phyloP scores from a whole-genome alignment of 2,113 vertebrate species.

The Nycticebus coucang region DNA sequence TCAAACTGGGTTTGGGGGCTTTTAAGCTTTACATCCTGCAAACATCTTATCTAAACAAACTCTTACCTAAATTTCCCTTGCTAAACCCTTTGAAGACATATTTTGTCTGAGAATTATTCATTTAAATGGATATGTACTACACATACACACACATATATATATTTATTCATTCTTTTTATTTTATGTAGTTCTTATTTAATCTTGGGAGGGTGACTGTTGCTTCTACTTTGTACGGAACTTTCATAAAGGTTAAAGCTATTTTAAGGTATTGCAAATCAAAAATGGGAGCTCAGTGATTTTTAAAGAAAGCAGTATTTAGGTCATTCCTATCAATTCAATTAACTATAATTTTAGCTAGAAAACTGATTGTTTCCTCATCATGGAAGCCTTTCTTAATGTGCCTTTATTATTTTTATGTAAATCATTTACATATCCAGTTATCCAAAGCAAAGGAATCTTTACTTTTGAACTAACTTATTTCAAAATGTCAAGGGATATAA shows the following conservation, averaged over 20 bases:
- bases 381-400: background rate
- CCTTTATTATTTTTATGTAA: background rate
- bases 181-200: background rate
- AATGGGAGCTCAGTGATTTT: background rate
- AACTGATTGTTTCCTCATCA: background rate
- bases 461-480: background rate
- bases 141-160: background rate
- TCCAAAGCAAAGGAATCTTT: background rate
- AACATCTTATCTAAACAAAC: background rate
- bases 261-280: background rate
- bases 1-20: background rate
- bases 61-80: background rate
- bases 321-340: background rate
- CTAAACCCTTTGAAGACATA: background rate
- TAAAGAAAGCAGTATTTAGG: background rate
- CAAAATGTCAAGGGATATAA: too few species aligned
- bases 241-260: conserved; percentile 1
- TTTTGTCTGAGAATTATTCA: background rate
- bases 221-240: background rate
- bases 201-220: background rate
- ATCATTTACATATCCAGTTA: background rate
- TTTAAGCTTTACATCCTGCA: background rate
- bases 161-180: background rate
- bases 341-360: background rate
- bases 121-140: background rate